A percentile compares a stretch with the other conserved stretches of the same genome.
Conservation (phyloP, 2,797 vertebrate species). For the Ctenosaura bakeri region DNA sequence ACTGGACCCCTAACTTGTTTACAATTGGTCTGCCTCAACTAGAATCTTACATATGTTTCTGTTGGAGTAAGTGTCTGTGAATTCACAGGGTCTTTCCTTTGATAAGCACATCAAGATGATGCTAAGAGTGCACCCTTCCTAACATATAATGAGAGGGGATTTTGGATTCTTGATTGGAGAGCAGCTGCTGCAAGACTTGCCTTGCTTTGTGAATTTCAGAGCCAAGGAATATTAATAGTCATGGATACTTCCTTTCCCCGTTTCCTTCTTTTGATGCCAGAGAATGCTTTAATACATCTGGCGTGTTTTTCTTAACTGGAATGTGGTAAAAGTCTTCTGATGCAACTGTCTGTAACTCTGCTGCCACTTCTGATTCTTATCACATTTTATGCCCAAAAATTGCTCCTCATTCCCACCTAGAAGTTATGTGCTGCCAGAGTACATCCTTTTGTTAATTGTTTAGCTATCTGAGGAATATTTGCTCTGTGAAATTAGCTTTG, state of each 20-base stretch:
- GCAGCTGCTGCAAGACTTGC: not conserved
- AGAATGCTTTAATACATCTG: slow-evolving; percentile 11
- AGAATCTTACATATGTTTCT: not conserved
- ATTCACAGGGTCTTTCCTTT: not conserved
- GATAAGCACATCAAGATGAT: not conserved
- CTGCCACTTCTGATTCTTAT: not conserved
- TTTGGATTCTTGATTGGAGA: not conserved
- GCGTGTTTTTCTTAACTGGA: not conserved
- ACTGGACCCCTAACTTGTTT: not conserved
- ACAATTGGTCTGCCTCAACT: not conserved
- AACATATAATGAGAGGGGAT: not conserved
- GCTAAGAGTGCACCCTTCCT: not conserved
- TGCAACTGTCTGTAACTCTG: not conserved
- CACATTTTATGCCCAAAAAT: not conserved
- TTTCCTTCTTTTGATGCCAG: not conserved
- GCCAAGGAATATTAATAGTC: not conserved
- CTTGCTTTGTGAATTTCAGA: not conserved
- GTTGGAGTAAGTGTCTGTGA: not conserved
- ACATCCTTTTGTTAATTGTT: not conserved
- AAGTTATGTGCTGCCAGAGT: not conserved
- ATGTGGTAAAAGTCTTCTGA: slow-evolving; percentile 15
- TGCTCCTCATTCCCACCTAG: not conserved
- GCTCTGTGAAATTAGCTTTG: slow-evolving; percentile 4
- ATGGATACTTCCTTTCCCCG: not conserved
- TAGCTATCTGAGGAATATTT: slow-evolving; percentile 5